Evolutionary conservation across 2,113 vertebrate species (phyloP), one percentile per base, ranked within the genome.

Genomic region (Phaethornis superciliosus): DNA sequence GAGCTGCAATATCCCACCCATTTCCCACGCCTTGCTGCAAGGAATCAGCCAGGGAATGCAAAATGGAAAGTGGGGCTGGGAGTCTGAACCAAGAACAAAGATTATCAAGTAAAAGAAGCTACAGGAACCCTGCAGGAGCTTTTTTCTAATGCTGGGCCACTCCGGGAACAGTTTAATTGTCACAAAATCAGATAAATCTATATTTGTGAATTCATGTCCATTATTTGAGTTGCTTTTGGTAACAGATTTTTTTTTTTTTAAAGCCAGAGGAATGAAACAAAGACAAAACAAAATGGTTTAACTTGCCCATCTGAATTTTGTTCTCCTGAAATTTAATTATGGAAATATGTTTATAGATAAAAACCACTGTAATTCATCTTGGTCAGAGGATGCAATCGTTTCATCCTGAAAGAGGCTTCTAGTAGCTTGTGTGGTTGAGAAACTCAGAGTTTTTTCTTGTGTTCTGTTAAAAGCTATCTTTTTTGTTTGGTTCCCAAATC

Each of bases 401-500:
- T 86, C 52, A 12, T 75, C 78, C 84, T 24, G 49, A 40, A 69
- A 76, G 40, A 60, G 44, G 87, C 86, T 63, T 81, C 68, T 55
- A 35, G 49, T n/a, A 58, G 52, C 42, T 71, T 13, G 23, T 9
- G 44, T 8, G 62, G 60, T 89, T 91, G 67, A 85, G 89, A 82
- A 96, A 81, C 15, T 54, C 20, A 2, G 6, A 0, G 1, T 27
- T 81, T 70, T 80, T 20, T 20, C 56, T 75, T 3, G 15, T 33
- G 26, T 68, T 94, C 85, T 54, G 24, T 69, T 76, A 23, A 63
- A 89, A 86, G 22, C 27, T 14, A 10, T 27, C 15, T 63, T 82
- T 76, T 94, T 85, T 71, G 42, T 59, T 40, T 77, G 68, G 24
- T 59, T 94, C 70, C 62, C 78, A 92, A 81, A 89, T 69, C 85